phyloP scores from a whole-genome alignment of 2,113 vertebrate genomes.

The Anser brachyrhynchus region DNA sequence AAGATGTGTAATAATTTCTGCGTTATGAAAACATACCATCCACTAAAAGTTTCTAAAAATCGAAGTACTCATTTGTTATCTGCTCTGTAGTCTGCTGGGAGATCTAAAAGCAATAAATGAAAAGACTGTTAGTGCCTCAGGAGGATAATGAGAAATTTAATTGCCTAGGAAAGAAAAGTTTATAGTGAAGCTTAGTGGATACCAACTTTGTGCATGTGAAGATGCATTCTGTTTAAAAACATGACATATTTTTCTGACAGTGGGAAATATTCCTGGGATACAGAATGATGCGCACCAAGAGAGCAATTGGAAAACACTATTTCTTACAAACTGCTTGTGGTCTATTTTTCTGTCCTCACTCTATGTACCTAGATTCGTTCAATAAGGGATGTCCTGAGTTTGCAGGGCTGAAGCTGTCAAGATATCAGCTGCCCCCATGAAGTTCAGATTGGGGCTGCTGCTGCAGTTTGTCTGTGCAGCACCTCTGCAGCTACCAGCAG shows the following conservation, averaged over 20 bases:
- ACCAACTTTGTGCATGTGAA: not conserved
- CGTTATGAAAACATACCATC: constrained; percentile 5
- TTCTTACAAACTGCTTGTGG: not conserved
- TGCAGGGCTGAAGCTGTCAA: not conserved
- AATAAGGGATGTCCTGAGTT: not conserved
- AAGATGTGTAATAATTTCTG: constrained; percentile 14
- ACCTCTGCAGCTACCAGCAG: not conserved
- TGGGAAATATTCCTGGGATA: not conserved
- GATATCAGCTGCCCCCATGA: rapidly evolving
- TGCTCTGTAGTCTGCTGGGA: not conserved
- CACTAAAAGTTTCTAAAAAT: constrained; percentile 24
- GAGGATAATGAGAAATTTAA: not conserved
- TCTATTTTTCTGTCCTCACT: not conserved
- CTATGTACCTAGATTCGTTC: not conserved
- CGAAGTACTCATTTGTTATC: not conserved
- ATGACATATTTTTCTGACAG: not conserved
- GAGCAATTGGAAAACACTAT: not conserved
- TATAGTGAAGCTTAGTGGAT: not conserved
- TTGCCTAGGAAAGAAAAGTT: not conserved
- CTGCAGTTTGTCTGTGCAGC: not conserved
- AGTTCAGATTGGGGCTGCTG: not conserved
- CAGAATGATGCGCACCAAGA: not conserved
- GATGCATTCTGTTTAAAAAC: not conserved
- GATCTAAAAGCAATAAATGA: not conserved
- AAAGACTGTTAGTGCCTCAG: not conserved